These are phyloP conservation scores for Bilobella aurantiaca DNA, from an alignment of 1,140 invertebrate genomes.

Conservation along the genomic window DNA sequence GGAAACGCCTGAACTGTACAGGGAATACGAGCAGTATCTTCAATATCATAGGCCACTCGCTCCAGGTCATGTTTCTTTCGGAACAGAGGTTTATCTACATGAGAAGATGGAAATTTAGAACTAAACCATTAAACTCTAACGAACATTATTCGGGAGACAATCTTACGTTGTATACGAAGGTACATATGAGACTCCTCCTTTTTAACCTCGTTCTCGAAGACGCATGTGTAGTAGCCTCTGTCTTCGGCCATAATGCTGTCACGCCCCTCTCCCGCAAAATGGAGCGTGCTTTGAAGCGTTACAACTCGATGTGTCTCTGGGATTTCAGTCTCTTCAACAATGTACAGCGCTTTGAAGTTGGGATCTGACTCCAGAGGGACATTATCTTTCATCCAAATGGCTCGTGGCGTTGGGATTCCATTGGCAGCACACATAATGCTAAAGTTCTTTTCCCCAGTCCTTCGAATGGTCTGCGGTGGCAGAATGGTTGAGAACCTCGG, in stretches of 20 bases:
- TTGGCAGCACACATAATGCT: constrained; percentile 69
- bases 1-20: constrained; percentile 86
- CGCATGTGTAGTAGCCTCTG: constrained; percentile 73
- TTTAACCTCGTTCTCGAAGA: constrained; percentile 80
- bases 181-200: constrained; percentile 75
- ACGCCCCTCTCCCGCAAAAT: constrained; percentile 61
- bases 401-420: constrained; percentile 71
- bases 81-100: constrained; percentile 31
- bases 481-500: constrained; percentile 70
- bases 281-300: constrained; percentile 70
- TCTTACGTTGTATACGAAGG: constrained; percentile 76
- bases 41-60: constrained; percentile 67
- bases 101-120: constrained; percentile 15
- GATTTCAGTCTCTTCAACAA: constrained; percentile 62
- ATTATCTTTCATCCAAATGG: constrained; percentile 78
- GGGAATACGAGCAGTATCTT: constrained; percentile 69
- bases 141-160: neutral
- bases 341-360: constrained; percentile 47
- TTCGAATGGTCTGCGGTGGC: constrained; percentile 41
- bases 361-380: constrained; percentile 59
- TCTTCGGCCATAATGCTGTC: constrained; percentile 70
- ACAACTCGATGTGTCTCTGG: constrained; percentile 59
- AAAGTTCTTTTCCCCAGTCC: constrained; percentile 69
- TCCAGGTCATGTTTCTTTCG: constrained; percentile 26
- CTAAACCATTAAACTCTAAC: neutral